Evolutionary conservation across 2,797 vertebrate species (phyloP).

Genomic region (Tachyglossus aculeatus): DNA sequence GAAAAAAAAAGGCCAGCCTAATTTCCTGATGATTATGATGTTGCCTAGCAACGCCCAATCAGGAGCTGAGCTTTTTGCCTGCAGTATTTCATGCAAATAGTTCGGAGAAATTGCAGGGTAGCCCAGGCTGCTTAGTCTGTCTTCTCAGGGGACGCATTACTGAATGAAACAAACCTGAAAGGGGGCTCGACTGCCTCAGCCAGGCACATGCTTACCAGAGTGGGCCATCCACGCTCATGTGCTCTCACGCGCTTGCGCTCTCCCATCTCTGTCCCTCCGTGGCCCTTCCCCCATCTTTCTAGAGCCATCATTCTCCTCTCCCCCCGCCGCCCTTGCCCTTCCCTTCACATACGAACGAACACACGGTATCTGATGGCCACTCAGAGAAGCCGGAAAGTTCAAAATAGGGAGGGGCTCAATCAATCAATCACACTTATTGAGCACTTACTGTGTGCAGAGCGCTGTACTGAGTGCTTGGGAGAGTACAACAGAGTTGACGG

Average conservation of each 20-base stretch:
- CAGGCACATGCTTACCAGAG: constrained; percentile 16
- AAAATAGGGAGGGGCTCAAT: constrained; percentile 17
- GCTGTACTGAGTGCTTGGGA: too few relatives aligned
- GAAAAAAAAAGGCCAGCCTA: constrained; percentile 56
- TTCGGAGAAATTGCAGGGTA: constrained; percentile 69
- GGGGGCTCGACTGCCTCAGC: constrained; percentile 15
- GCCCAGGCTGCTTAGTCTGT: constrained; percentile 58
- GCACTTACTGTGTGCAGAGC: too few relatives aligned
- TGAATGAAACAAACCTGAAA: constrained; percentile 54
- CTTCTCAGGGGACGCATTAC: constrained; percentile 62
- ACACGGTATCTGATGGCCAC: not conserved
- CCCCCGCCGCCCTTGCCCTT: rapidly evolving
- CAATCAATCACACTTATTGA: too few relatives aligned
- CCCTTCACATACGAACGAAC: too few relatives aligned
- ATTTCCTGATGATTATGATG: constrained; percentile 75
- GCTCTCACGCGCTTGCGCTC: not conserved
- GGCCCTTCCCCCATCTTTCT: not conserved
- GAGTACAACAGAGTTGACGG: too few relatives aligned
- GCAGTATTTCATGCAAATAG: constrained; percentile 75
- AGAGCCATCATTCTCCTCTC: rapidly evolving
- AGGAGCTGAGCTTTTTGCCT: constrained; percentile 59
- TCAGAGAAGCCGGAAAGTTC: constrained; percentile 32
- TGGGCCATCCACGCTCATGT: constrained; percentile 38
- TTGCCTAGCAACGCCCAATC: constrained; percentile 74
- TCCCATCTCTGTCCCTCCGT: not conserved